Conservation (phyloP, 2,888 invertebrate genomes). For the Leptura quadrifasciata region DNA sequence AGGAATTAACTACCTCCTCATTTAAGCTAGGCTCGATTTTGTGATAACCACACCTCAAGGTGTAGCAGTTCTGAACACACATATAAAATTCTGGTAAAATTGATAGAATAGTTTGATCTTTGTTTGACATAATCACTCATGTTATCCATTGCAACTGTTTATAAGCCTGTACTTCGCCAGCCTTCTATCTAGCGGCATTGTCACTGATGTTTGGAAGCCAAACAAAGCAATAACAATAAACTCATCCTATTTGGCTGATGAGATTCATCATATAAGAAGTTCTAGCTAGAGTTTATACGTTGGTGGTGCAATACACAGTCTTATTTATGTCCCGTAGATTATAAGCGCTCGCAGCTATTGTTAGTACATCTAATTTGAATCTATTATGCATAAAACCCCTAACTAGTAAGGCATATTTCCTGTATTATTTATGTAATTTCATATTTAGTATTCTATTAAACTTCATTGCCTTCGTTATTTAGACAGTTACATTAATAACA, state of each 20-base stretch:
- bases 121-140: too few relatives aligned
- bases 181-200: too few relatives aligned
- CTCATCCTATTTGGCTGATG: not conserved
- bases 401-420: slow-evolving; percentile 12
- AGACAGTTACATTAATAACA: slow-evolving; percentile 24
- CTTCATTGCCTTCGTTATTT: slow-evolving; percentile 10
- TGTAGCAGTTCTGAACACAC: too few relatives aligned
- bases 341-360: not conserved
- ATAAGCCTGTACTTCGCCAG: too few relatives aligned
- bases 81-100: too few relatives aligned
- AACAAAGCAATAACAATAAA: too few relatives aligned
- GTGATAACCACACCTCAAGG: too few relatives aligned
- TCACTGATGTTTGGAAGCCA: too few relatives aligned
- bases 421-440: slow-evolving; percentile 24
- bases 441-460: slow-evolving; percentile 27
- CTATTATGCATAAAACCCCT: slow-evolving; percentile 1
- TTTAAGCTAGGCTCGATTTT: too few relatives aligned
- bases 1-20: too few relatives aligned
- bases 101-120: too few relatives aligned
- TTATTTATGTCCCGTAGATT: not conserved
- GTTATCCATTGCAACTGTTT: too few relatives aligned
- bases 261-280: not conserved
- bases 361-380: not conserved
- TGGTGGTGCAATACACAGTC: not conserved
- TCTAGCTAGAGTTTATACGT: not conserved